Evolutionary conservation across 2,797 vertebrate genomes (phyloP).

Genomic region (Poeciliopsis gracilis): DNA sequence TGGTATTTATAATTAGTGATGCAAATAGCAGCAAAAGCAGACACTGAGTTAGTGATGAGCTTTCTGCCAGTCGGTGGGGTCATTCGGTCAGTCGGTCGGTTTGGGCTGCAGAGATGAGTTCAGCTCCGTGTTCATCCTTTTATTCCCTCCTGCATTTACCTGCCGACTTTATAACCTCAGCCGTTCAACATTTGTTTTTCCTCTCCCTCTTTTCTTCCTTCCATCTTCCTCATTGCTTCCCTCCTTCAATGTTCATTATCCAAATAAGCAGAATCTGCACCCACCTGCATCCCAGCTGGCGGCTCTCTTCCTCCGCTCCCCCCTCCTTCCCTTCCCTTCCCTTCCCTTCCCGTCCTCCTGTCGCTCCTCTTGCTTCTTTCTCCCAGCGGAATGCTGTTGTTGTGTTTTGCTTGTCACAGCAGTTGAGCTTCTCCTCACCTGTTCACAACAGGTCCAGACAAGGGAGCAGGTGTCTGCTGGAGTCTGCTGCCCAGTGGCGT

Average conservation of each 20-base stretch:
- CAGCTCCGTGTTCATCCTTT: constrained; percentile 37
- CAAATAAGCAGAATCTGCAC: constrained; percentile 27
- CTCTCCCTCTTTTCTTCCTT: not conserved
- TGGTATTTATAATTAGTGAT: not conserved
- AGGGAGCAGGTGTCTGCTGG: constrained; percentile 66
- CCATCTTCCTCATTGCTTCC: constrained; percentile 10
- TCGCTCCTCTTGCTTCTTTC: constrained; percentile 14
- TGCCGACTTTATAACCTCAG: constrained; percentile 26
- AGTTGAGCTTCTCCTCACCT: constrained; percentile 64
- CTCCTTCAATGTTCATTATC: constrained; percentile 34
- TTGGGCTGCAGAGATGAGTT: constrained; percentile 31
- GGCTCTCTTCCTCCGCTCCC: constrained; percentile 3
- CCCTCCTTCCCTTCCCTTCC: not conserved
- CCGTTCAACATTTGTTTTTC: not conserved
- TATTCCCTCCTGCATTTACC: constrained; percentile 53
- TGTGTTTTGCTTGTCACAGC: constrained; percentile 61
- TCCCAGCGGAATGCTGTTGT: constrained; percentile 48
- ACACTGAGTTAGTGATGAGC: constrained; percentile 14
- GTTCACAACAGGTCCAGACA: constrained; percentile 55
- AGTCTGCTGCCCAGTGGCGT: constrained; percentile 28
- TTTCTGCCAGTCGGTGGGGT: constrained; percentile 38
- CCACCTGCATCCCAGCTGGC: constrained; percentile 64
- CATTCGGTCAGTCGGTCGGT: constrained; percentile 23
- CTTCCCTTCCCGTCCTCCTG: not conserved
- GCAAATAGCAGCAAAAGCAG: not conserved